Percentiles rank a stretch among this genome's conserved stretches.
phyloP scores from a whole-genome alignment of 2,888 invertebrate genomes.

The Drosophila demipolita region DNA sequence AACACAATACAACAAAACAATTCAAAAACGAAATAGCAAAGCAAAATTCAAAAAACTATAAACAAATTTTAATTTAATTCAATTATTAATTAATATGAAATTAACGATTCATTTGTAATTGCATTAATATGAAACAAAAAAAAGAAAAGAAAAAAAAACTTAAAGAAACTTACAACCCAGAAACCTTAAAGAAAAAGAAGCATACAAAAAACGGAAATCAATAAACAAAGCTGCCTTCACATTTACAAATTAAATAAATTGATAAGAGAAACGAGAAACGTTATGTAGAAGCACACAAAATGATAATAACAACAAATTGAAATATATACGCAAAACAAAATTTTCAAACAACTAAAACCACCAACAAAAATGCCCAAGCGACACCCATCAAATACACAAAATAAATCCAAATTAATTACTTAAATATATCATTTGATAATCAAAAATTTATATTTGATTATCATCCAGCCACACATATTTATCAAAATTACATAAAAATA shows the following conservation, averaged over 20 bases:
- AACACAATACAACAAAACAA: constrained; percentile 31
- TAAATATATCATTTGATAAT: constrained; percentile 14
- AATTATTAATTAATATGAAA: constrained; percentile 18
- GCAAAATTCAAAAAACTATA: constrained; percentile 69
- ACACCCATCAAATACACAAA: constrained; percentile 29
- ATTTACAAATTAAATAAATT: constrained; percentile 81
- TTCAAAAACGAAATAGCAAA: constrained; percentile 55
- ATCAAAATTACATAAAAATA: constrained; percentile 28
- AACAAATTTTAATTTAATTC: constrained; percentile 33
- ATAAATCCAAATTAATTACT: constrained; percentile 6
- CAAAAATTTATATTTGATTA: constrained; percentile 12
- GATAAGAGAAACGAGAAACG: constrained; percentile 64
- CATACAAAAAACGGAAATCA: constrained; percentile 83
- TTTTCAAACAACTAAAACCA: constrained; percentile 44
- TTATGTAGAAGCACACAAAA: constrained; percentile 79
- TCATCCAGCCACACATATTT: constrained; percentile 16
- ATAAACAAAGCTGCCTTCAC: constrained; percentile 85
- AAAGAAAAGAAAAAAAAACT: constrained; percentile 28
- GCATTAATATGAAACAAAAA: constrained; percentile 22
- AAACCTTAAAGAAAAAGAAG: constrained; percentile 62
- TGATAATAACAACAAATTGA: constrained; percentile 58
- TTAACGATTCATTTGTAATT: constrained; percentile 13
- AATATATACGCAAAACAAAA: constrained; percentile 54
- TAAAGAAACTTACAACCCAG: constrained; percentile 54
- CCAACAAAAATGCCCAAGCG: constrained; percentile 34